Evolutionary conservation across 2,113 vertebrate genomes (phyloP).

Genomic region (Brachyhypopomus gauderio): DNA sequence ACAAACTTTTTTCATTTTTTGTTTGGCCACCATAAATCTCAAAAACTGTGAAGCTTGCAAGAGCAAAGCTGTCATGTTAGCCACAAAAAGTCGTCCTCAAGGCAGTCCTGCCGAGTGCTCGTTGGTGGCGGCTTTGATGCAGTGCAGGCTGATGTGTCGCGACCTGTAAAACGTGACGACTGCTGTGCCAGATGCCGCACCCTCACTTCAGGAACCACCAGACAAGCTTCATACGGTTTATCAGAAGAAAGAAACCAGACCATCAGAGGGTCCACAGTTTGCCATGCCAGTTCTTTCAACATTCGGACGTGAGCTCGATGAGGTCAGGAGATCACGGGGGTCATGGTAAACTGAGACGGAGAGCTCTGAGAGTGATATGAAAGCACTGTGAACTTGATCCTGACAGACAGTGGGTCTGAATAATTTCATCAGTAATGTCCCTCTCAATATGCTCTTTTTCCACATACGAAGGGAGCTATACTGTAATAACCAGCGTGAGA

Average conservation of each 20-base stretch:
- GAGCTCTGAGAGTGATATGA: background rate
- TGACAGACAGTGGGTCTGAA: conserved; percentile 21
- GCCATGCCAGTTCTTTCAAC: background rate
- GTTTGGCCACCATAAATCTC: background rate
- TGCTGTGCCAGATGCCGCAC: background rate
- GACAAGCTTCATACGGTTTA: background rate
- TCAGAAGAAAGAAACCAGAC: conserved; percentile 7
- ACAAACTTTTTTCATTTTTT: no score
- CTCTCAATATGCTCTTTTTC: conserved; percentile 31
- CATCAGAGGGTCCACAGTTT: background rate
- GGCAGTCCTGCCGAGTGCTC: background rate
- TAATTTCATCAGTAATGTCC: conserved; percentile 37
- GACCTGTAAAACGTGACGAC: background rate
- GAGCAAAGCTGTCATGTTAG: conserved; percentile 5
- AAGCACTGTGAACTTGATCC: conserved; percentile 12
- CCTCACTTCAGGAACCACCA: background rate
- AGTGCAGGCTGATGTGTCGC: conserved; percentile 10
- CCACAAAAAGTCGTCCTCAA: background rate
- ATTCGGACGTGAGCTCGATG: background rate
- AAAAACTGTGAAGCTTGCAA: background rate
- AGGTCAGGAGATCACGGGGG: conserved; percentile 12
- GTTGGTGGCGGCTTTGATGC: conserved; percentile 27
- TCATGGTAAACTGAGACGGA: background rate
- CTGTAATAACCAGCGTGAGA: conserved; percentile 36
- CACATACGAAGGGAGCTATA: conserved; percentile 30